Percentiles rank a stretch among this genome's conserved stretches.
These are phyloP conservation scores for Lithophane leautieri DNA, from an alignment of 2,888 invertebrate species.

Conservation along the genomic window DNA sequence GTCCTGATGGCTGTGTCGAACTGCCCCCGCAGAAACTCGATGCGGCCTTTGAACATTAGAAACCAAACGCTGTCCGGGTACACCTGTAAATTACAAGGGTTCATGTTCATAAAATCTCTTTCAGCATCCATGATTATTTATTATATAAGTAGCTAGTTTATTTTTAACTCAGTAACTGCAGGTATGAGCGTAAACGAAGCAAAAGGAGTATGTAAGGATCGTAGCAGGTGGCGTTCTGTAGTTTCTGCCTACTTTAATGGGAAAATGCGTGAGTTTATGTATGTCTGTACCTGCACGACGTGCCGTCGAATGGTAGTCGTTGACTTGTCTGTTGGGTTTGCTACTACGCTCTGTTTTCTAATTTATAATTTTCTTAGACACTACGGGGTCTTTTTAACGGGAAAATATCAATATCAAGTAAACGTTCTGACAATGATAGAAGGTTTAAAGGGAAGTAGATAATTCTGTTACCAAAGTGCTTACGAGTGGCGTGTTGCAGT, in stretches of 20 bases:
- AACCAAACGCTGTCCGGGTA: constrained; percentile 97
- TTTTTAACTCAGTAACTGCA: neutral
- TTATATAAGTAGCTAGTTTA: neutral
- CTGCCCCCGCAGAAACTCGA: constrained; percentile 95
- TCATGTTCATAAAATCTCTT: neutral
- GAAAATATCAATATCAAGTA: too few relatives aligned
- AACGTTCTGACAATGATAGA: too few relatives aligned
- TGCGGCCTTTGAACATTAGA: constrained; percentile 96
- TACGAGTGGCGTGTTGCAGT: too few relatives aligned
- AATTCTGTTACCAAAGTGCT: too few relatives aligned
- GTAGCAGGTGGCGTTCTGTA: neutral
- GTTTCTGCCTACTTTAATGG: neutral
- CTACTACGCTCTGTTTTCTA: neutral
- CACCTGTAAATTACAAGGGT: constrained; percentile 74
- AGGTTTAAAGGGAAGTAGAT: too few relatives aligned
- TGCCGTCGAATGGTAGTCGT: neutral
- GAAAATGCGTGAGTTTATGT: neutral
- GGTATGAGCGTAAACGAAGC: neutral
- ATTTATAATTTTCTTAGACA: neutral
- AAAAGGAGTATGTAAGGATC: neutral
- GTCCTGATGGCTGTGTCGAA: constrained; percentile 93
- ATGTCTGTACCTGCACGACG: neutral
- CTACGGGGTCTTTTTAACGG: neutral
- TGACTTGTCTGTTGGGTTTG: neutral
- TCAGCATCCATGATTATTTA: neutral